A percentile compares a stretch with the other conserved stretches of the same genome.
phyloP scores from a whole-genome alignment of 2,888 invertebrate species.

The Melikaiella ostensackeni region DNA sequence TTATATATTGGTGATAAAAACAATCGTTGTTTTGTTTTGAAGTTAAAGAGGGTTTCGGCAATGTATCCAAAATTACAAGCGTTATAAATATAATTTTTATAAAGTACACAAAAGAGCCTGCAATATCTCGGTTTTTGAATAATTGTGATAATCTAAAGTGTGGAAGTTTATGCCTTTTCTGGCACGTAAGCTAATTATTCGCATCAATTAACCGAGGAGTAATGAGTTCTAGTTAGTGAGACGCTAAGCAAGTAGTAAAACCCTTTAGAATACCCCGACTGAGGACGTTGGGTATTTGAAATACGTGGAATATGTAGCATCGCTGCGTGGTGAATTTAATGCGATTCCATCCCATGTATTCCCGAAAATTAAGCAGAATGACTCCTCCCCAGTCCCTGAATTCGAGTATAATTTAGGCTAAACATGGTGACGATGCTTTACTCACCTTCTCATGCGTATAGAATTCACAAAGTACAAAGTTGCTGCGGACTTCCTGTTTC shows the following conservation, averaged over 20 bases:
- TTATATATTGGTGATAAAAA: background rate
- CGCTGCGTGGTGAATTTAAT: background rate
- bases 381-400: slow-evolving; percentile 1
- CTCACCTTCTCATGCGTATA: background rate
- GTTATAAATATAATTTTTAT: no score
- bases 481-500: background rate
- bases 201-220: background rate
- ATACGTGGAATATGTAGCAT: slow-evolving; percentile 15
- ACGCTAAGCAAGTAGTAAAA: background rate
- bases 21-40: background rate
- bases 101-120: no score
- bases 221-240: background rate
- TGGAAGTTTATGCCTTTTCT: background rate
- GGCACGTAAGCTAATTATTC: background rate
- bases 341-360: background rate
- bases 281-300: background rate
- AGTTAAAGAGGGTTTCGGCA: background rate
- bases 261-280: background rate
- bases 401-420: background rate
- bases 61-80: no score
- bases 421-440: background rate
- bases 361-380: slow-evolving; percentile 4
- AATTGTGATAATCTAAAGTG: background rate
- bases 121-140: no score
- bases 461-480: background rate